Evolutionary conservation across 64 coral and sea anemone genomes (phyloP).

Genomic region (Stichodactyla mertensii): DNA sequence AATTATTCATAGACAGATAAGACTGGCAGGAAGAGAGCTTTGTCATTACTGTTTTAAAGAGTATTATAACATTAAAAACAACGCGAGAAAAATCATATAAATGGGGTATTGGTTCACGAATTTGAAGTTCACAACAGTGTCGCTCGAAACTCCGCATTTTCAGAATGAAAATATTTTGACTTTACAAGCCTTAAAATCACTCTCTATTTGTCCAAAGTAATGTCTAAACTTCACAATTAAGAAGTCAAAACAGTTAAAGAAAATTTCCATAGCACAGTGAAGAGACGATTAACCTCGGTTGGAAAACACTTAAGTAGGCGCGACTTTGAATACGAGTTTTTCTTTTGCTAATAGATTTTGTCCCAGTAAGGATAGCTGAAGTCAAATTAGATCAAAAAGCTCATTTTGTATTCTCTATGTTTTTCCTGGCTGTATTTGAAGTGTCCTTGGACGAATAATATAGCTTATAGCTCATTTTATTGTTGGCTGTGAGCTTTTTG

Average conservation of each 20-base stretch:
- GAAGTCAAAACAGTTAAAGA: background rate
- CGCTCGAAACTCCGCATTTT: background rate
- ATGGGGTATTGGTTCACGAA: background rate
- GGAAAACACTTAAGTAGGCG: background rate
- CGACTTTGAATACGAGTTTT: background rate
- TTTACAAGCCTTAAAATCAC: background rate
- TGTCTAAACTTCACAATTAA: background rate
- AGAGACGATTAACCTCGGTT: background rate
- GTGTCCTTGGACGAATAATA: background rate
- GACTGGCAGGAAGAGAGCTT: background rate
- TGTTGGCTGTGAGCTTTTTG: background rate
- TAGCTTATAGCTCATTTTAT: background rate
- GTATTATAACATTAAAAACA: background rate
- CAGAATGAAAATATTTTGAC: background rate
- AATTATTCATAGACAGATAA: conserved; percentile 18
- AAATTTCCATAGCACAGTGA: background rate
- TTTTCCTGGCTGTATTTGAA: background rate
- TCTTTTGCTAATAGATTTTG: background rate
- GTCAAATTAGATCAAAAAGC: background rate
- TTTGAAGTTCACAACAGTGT: background rate
- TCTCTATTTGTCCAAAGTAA: background rate
- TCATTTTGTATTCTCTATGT: background rate
- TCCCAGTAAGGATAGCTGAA: background rate
- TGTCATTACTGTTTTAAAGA: background rate
- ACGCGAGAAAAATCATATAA: background rate